Conservation (phyloP, 2,113 vertebrate genomes). For the Nothobranchius kuhntae region DNA sequence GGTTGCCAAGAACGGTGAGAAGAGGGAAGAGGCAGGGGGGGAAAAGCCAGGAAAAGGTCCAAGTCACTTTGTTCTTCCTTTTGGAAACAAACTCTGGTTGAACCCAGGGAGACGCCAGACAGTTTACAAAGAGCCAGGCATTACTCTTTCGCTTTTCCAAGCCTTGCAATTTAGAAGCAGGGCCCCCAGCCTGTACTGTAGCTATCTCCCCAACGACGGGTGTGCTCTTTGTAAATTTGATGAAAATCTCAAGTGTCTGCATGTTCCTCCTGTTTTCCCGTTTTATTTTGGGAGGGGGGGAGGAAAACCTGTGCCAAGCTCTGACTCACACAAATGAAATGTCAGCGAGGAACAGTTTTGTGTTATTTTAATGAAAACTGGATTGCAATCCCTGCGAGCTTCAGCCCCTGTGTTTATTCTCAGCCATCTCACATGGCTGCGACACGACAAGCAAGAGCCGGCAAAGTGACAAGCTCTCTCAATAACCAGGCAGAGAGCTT, state of each 20-base stretch:
- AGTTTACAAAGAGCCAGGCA: constrained; percentile 79
- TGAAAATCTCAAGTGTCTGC: constrained; percentile 62
- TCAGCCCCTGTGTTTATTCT: constrained; percentile 55
- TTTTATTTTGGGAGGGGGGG: background rate
- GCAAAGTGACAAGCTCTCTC: constrained; percentile 56
- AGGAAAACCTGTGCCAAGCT: constrained; percentile 67
- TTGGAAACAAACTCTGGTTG: constrained; percentile 97
- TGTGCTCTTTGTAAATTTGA: constrained; percentile 55
- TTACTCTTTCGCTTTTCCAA: constrained; percentile 77
- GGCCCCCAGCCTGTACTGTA: constrained; percentile 49
- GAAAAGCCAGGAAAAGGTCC: constrained; percentile 95
- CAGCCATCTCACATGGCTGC: constrained; percentile 39
- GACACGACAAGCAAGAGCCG: constrained; percentile 22
- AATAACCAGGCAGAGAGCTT: constrained; percentile 55
- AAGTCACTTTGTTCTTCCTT: constrained; percentile 93
- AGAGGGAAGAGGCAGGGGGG: constrained; percentile 72
- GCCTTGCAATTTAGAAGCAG: constrained; percentile 66
- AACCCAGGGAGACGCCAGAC: constrained; percentile 85
- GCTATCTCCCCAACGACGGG: constrained; percentile 48
- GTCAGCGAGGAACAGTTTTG: constrained; percentile 60
- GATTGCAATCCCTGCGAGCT: constrained; percentile 28
- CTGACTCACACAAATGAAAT: constrained; percentile 71
- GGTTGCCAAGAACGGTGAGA: constrained; percentile 79
- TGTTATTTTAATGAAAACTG: constrained; percentile 62
- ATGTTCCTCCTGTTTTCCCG: constrained; percentile 10